A percentile compares a stretch with the other conserved stretches of the same genome.
phyloP scores from a whole-genome alignment of 2,113 vertebrate species.

The Bufo bufo region DNA sequence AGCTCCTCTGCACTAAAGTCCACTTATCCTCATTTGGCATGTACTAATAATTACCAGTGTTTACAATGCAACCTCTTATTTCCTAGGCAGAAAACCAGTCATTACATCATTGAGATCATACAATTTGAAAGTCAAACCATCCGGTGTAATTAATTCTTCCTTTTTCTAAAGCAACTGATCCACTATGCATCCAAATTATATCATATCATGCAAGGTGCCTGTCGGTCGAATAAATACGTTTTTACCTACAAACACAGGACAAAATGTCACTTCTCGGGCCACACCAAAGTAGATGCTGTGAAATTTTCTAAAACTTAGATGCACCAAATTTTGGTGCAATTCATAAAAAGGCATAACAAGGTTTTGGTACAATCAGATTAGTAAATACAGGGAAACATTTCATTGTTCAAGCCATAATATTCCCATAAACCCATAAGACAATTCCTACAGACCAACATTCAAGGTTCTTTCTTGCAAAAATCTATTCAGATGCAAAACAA shows the following conservation, averaged over 20 bases:
- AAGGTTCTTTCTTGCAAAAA: no score
- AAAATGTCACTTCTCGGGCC: no score
- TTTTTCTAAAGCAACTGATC: constrained; percentile 6
- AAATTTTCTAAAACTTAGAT: no score
- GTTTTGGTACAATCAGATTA: no score
- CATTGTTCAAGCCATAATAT: no score
- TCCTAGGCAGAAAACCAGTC: constrained; percentile 36
- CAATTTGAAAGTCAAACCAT: constrained; percentile 36
- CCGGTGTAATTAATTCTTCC: constrained; percentile 33
- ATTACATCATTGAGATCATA: constrained; percentile 41
- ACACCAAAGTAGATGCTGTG: no score
- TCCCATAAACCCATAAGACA: no score
- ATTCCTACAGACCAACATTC: no score
- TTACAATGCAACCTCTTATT: constrained; percentile 47
- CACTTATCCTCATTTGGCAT: constrained; percentile 33
- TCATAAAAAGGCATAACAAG: no score
- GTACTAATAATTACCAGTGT: constrained; percentile 41
- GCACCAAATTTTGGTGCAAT: no score
- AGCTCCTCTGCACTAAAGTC: background rate
- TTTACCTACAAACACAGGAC: background rate
- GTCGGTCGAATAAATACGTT: background rate
- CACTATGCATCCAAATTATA: background rate
- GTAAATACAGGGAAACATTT: no score
- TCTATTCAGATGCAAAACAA: no score
- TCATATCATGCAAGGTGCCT: background rate